A percentile compares a stretch with the other conserved stretches of the same genome.
phyloP scores from a whole-genome alignment of 2,888 invertebrate species.

The Amblyjoppa proteus region DNA sequence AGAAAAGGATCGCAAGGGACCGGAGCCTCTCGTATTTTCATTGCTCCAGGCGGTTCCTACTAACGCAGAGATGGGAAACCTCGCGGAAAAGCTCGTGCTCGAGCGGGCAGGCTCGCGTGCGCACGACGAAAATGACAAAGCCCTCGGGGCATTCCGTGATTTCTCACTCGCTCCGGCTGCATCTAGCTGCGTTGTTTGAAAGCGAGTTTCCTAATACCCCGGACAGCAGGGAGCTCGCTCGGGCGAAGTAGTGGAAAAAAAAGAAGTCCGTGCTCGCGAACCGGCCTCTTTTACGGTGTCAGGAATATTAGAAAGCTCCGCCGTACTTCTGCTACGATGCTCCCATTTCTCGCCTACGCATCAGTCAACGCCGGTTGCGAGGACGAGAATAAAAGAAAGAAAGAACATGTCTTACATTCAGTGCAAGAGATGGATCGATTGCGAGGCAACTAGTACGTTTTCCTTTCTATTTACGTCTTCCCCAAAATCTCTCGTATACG shows the following conservation, averaged over 20 bases:
- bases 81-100: constrained; percentile 61
- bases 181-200: constrained; percentile 65
- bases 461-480: not conserved
- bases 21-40: constrained; percentile 67
- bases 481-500: not conserved
- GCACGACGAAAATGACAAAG: constrained; percentile 80
- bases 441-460: not conserved
- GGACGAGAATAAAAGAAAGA: not conserved
- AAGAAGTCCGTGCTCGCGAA: constrained; percentile 36
- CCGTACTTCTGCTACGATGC: constrained; percentile 12
- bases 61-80: constrained; percentile 54
- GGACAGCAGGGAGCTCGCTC: constrained; percentile 64
- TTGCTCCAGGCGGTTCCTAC: constrained; percentile 66
- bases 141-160: constrained; percentile 76
- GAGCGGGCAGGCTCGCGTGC: constrained; percentile 66
- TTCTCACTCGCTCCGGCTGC: constrained; percentile 67
- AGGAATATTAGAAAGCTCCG: constrained; percentile 47
- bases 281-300: constrained; percentile 44
- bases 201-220: constrained; percentile 78
- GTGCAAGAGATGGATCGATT: not conserved
- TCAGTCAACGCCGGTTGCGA: constrained; percentile 26
- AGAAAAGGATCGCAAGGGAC: constrained; percentile 31
- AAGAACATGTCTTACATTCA: not conserved
- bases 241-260: constrained; percentile 30
- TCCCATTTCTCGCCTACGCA: constrained; percentile 39